Conservation (phyloP, 1,140 invertebrate species). For the Anastrepha ludens region DNA sequence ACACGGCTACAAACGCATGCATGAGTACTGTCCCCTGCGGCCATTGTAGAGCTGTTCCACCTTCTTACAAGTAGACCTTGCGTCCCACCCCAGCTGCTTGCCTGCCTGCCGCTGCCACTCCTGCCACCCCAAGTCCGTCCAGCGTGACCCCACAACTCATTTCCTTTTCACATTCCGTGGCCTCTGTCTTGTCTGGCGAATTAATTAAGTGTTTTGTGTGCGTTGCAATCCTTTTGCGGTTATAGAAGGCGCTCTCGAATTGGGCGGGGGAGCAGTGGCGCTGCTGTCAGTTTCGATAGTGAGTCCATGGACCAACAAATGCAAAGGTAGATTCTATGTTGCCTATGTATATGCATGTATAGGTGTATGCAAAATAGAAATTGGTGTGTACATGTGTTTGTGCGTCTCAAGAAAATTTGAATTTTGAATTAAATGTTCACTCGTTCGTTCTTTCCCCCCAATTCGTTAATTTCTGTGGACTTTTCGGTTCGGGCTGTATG, state of each 20-base stretch:
- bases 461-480: neutral
- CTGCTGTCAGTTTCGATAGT: neutral
- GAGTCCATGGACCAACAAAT: neutral
- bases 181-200: slow-evolving; percentile 67
- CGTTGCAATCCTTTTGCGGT: slow-evolving; percentile 70
- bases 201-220: slow-evolving; percentile 72
- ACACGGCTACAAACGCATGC: neutral
- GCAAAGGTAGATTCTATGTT: slow-evolving; percentile 1
- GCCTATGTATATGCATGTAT: no score
- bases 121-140: neutral
- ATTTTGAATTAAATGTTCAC: slow-evolving; percentile 49
- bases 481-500: neutral
- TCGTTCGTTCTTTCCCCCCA: neutral
- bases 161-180: slow-evolving; percentile 1
- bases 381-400: neutral
- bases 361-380: neutral
- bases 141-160: slow-evolving; percentile 23
- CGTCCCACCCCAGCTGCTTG: neutral
- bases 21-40: slow-evolving; percentile 17
- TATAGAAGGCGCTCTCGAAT: slow-evolving; percentile 19
- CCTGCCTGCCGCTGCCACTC: neutral
- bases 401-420: slow-evolving; percentile 51
- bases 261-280: neutral
- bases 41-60: slow-evolving; percentile 1
- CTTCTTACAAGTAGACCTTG: slow-evolving; percentile 11